These are phyloP conservation scores for Marmota monax DNA, from an alignment of 2,113 vertebrate genomes.

Conservation along the genomic window DNA sequence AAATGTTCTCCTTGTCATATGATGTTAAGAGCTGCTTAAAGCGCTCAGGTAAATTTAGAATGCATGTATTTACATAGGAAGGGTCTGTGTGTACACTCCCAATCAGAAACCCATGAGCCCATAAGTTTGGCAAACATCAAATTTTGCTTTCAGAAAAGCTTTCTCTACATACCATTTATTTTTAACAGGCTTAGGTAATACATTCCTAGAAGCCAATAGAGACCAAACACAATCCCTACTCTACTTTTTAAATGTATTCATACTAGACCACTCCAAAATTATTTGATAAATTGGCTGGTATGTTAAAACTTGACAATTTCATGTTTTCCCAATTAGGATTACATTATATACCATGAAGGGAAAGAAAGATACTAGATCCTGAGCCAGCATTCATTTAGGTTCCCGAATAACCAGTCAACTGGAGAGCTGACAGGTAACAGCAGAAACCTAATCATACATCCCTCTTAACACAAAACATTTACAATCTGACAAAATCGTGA, in stretches of 20 bases:
- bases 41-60: constrained; percentile 85
- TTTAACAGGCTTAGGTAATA: background rate
- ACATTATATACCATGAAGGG: background rate
- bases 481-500: background rate
- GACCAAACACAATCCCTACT: constrained; percentile 19
- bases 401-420: background rate
- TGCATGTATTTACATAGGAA: constrained; percentile 85
- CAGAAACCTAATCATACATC: background rate
- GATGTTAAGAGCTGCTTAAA: constrained; percentile 87
- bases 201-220: constrained; percentile 2
- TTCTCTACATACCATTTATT: constrained; percentile 49
- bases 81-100: constrained; percentile 77
- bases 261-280: background rate
- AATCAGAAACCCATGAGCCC: constrained; percentile 38
- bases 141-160: constrained; percentile 69
- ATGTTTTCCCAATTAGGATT: constrained; percentile 15
- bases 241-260: background rate
- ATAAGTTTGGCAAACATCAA: constrained; percentile 77
- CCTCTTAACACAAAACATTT: background rate
- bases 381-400: background rate
- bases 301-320: background rate
- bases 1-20: constrained; percentile 90
- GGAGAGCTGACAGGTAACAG: background rate
- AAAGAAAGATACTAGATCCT: background rate
- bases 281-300: background rate